Base-by-base conservation (phyloP, 1,140 invertebrate genomes). In the Eurosta solidaginis region DNA sequence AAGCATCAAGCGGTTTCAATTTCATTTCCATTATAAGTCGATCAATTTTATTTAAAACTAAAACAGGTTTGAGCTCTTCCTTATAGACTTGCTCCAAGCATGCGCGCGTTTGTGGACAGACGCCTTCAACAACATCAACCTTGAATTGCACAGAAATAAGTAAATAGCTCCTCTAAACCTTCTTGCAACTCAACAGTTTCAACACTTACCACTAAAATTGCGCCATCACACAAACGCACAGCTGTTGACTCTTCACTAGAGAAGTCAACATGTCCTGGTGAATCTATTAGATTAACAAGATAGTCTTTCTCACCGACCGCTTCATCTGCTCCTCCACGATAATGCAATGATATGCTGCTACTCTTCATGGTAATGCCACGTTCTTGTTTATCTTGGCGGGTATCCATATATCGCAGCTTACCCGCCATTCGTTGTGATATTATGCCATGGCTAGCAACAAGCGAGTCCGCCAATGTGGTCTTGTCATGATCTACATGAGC, bases 401-500 rank as follows among this genome's bases (percentile, higher is more conserved):
- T 98, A 84, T 99, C 98, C 91, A 99, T 90, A 83, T 98, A 99
- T 10, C 94, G 91, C 59, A 98, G 90, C 84, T 96, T 96, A 7
- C 97, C 98, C 36, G 96, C 97, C 89, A 97, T 92, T 87, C 94
- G 92, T 81, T 94, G 92, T 9, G 96, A 98, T 82, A 99, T 98
- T 78, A 99, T 96, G 29, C 97, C 97, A 92, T 99, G 99, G 81
- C 94, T 96, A 9, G 97, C 97, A 78, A 99, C 92, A 22, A 99
- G 88, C 44, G 93, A 94, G 90, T 99, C 98, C 1, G 98, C 97
- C 74, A 99, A 88, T 5, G 98, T 99, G 0, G 98, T 99, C 90
- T 99, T 99, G 0, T 97, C 98, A 92, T 99, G 98, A 89, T 99
- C 98, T 77, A 99, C 98, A 91, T 99, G 98, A 17, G 98, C 98